Evolutionary conservation across 2,113 vertebrate species (phyloP).

Genomic region (Peromyscus leucopus): DNA sequence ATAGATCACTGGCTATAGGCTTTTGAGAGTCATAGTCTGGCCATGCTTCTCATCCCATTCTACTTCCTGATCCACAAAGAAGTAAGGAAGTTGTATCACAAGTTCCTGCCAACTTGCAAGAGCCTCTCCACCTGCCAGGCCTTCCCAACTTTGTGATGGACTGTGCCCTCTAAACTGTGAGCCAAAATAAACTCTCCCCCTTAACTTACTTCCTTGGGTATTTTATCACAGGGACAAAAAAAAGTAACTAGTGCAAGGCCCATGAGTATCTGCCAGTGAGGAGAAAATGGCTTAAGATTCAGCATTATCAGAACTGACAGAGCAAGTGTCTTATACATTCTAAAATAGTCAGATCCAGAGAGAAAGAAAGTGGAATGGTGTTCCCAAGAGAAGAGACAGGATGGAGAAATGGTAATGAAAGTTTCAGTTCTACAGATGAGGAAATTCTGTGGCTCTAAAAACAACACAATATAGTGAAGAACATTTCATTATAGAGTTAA

Average conservation of each 20-base stretch:
- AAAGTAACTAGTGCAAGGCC: not conserved
- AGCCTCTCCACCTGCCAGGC: not conserved
- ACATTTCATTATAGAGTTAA: not conserved
- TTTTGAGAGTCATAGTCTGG: not conserved
- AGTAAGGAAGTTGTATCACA: not conserved
- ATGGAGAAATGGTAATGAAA: not conserved
- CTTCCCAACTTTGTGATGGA: not conserved
- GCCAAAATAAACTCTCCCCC: not conserved
- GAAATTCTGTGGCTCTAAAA: not conserved
- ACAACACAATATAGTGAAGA: not conserved
- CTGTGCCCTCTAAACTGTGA: not conserved
- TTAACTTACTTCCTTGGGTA: not conserved
- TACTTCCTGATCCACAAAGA: not conserved
- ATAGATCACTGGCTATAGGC: not conserved
- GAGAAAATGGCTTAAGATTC: not conserved
- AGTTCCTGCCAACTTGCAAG: not conserved
- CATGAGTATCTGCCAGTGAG: not conserved
- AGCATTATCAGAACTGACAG: not conserved
- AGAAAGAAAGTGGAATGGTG: not conserved
- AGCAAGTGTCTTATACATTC: not conserved
- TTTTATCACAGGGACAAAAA: not conserved
- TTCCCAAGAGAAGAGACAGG: not conserved
- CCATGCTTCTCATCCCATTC: not conserved
- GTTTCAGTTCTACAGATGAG: not conserved
- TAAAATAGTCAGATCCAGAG: not conserved